Conservation (phyloP, 2,797 vertebrate genomes). For the Etheostoma perlongum region DNA sequence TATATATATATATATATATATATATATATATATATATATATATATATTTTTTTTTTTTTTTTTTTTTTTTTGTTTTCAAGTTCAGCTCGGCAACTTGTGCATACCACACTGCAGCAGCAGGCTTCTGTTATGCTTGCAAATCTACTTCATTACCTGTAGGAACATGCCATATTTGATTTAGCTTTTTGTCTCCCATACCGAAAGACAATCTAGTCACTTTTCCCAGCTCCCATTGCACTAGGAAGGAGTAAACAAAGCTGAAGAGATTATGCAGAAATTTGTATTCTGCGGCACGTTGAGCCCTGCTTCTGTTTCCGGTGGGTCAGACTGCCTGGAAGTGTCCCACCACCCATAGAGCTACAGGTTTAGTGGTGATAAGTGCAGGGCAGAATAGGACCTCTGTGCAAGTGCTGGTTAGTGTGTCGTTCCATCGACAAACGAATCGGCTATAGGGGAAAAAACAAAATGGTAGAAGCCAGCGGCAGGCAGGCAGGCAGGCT, state of each 20-base stretch:
- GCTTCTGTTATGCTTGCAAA: not conserved
- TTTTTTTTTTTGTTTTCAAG: too few relatives aligned
- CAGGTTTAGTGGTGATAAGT: constrained; percentile 29
- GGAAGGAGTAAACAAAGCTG: constrained; percentile 17
- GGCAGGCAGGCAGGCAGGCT: constrained; percentile 11
- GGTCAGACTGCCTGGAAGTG: constrained; percentile 34
- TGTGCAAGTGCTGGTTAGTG: constrained; percentile 21
- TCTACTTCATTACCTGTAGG: not conserved
- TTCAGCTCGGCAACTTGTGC: not conserved
- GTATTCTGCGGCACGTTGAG: constrained; percentile 27
- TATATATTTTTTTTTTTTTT: too few relatives aligned
- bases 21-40: too few relatives aligned
- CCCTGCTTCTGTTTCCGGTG: constrained; percentile 36
- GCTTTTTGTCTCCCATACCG: not conserved
- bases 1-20: too few relatives aligned
- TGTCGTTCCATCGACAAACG: constrained; percentile 47
- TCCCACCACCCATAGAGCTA: constrained; percentile 32
- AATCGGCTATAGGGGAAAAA: constrained; percentile 37
- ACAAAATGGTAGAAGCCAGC: constrained; percentile 52
- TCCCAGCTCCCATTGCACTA: not conserved
- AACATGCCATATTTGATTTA: not conserved
- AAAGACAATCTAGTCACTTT: not conserved
- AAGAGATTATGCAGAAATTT: constrained; percentile 30
- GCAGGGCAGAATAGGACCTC: constrained; percentile 33
- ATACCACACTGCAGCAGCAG: constrained; percentile 9